A percentile compares a stretch with the other conserved stretches of the same genome.
Evolutionary conservation across 2,888 invertebrate genomes (phyloP).

Genomic region (Yponomeuta evonymella): DNA sequence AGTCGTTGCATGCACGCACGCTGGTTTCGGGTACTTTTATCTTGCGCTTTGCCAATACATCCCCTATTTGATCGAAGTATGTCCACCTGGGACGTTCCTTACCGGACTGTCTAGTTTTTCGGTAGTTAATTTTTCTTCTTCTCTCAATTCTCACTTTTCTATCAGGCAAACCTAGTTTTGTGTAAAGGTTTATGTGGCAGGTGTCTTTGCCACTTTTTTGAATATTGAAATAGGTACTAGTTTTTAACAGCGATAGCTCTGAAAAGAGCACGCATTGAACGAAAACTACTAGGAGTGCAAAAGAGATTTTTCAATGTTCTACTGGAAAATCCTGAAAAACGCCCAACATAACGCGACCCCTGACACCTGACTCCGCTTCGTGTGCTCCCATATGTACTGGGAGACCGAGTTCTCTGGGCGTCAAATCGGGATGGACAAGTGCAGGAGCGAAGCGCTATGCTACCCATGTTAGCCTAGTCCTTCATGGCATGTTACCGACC

Average conservation of each 20-base stretch:
- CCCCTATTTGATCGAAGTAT: too few relatives aligned
- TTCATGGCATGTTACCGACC: not conserved
- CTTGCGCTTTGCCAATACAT: too few relatives aligned
- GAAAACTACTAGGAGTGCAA: not conserved
- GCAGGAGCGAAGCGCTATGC: not conserved
- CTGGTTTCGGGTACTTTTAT: too few relatives aligned
- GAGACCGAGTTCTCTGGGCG: not conserved
- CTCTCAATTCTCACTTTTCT: too few relatives aligned
- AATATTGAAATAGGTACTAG: too few relatives aligned
- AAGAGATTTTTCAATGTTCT: slow-evolving; percentile 2
- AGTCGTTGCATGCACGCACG: too few relatives aligned
- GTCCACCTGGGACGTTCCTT: too few relatives aligned
- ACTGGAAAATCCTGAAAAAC: not conserved
- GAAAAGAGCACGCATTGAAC: not conserved
- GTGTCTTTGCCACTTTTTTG: too few relatives aligned
- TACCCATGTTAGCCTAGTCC: not conserved
- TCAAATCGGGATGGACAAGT: not conserved
- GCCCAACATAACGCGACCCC: not conserved
- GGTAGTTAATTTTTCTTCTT: too few relatives aligned
- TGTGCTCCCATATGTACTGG: not conserved
- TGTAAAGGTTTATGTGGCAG: too few relatives aligned
- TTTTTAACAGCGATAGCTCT: not conserved
- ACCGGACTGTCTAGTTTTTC: too few relatives aligned
- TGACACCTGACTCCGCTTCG: not conserved
- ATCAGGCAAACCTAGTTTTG: too few relatives aligned